These are phyloP conservation scores for Athalia cordata DNA, from an alignment of 2,888 invertebrate genomes.

Conservation along the genomic window DNA sequence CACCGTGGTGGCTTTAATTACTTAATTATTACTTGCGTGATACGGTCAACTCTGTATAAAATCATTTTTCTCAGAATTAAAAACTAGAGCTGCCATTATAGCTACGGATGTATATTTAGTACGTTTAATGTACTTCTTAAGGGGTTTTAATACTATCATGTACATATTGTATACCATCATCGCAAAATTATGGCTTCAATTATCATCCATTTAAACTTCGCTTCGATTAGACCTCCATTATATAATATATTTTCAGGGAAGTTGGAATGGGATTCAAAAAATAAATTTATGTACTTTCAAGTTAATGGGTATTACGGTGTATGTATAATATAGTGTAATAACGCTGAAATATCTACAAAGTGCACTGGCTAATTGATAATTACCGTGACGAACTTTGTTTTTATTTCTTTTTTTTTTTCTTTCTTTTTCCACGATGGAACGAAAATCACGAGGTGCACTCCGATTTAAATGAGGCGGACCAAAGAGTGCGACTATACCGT, in stretches of 20 bases:
- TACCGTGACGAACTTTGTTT: conserved; percentile 38
- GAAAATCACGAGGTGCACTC: conserved; percentile 37
- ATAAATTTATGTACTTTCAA: background rate
- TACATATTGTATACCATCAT: too few relatives aligned
- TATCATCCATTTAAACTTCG: too few relatives aligned
- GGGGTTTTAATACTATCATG: background rate
- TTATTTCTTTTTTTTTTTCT: background rate
- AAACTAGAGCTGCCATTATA: conserved; percentile 2
- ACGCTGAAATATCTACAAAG: background rate
- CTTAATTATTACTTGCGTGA: conserved; percentile 25
- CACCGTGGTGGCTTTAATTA: conserved; percentile 1
- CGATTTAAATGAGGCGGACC: conserved; percentile 29
- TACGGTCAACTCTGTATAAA: background rate
- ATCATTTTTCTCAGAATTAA: conserved; percentile 6
- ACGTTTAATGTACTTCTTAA: background rate
- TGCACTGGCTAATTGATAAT: conserved; percentile 37
- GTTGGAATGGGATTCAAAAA: too few relatives aligned
- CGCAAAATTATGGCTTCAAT: too few relatives aligned
- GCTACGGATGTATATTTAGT: background rate
- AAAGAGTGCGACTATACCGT: background rate
- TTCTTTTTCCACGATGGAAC: background rate
- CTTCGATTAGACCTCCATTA: too few relatives aligned
- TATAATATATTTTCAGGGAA: too few relatives aligned
- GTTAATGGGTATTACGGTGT: background rate
- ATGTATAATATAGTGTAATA: background rate